Evolutionary conservation across 2,888 invertebrate genomes (phyloP), one percentile per base, ranked within the genome.

Genomic region (Dolichomitus sp.): DNA sequence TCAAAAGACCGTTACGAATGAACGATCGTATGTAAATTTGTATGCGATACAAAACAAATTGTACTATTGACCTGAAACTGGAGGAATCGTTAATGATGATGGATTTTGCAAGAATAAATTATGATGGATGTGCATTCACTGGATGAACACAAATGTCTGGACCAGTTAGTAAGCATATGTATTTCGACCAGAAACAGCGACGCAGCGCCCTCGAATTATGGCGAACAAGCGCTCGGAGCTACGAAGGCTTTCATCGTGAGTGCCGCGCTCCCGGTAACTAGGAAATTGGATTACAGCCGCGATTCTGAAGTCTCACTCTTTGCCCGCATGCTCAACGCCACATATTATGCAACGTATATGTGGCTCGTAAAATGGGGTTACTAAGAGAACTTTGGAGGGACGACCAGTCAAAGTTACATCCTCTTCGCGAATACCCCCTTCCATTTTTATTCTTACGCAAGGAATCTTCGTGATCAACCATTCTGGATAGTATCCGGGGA

Each of bases 231-330:
- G 50, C 45, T n/a, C 61, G 42, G 7, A 42, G n/a, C 50, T 63
- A 73, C 68, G 78, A 84, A 81, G 74, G 78, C 77, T 77, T 81
- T 65, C 72, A 40, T 70, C 70, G 52, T 50, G 50, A 59, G 75
- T 63, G 80, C 45, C 42, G 33, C 66, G n/a, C 45, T 86, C 87
- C 75, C 76, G 74, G 84, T 83, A 86, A 87, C 83, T 81, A 80
- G 86, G 87, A 88, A 89, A 90, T 90, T 89, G 88, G 88, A 91
- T 91, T 87, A 89, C 61, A 54, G 80, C 84, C 80, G 79, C 85
- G 84, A 85, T 89, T 87, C 79, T 65, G 48, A 52, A 65, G 45
- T 63, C 57, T 45, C 40, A 59, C 23, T 23, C 27, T 14, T 14
- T 65, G n/a, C 27, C 27, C 23, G 45, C n/a, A 17, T 57, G 40